These are phyloP conservation scores for Lysandra bellargus DNA, from an alignment of 2,888 invertebrate genomes.

Conservation along the genomic window DNA sequence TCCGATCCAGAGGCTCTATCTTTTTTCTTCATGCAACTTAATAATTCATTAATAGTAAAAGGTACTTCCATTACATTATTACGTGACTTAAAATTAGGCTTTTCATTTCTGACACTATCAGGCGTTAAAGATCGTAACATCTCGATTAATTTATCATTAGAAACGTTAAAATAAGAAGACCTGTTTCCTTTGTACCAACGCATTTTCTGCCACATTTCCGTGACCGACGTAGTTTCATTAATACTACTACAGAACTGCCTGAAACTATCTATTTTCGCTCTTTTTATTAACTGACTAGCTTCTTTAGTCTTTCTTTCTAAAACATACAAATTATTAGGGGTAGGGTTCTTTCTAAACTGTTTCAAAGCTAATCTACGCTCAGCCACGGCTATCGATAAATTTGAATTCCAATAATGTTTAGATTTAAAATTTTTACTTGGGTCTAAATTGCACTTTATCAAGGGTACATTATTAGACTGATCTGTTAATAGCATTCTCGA, in stretches of 20 bases:
- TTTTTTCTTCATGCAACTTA: too few relatives aligned
- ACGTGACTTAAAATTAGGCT: too few relatives aligned
- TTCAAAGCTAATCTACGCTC: background rate
- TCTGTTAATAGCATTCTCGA: background rate
- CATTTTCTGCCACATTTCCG: background rate
- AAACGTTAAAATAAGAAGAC: background rate
- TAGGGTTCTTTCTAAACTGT: too few relatives aligned
- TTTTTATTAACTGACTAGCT: background rate
- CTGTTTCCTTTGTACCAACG: background rate
- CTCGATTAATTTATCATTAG: background rate
- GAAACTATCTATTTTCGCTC: background rate
- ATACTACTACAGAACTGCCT: background rate
- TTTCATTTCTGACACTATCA: too few relatives aligned
- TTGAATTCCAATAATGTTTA: background rate
- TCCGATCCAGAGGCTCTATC: background rate
- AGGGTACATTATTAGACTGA: background rate
- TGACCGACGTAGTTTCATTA: background rate
- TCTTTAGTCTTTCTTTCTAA: too few relatives aligned
- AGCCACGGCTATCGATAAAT: background rate
- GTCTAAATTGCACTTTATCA: background rate
- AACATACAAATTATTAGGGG: too few relatives aligned
- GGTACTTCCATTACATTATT: too few relatives aligned
- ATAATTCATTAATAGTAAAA: too few relatives aligned
- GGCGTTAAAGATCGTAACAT: background rate
- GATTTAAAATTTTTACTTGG: conserved; percentile 12